phyloP scores from a whole-genome alignment of 35 echinoderm and acorn worm species.

The Holothuria glaberrima region DNA sequence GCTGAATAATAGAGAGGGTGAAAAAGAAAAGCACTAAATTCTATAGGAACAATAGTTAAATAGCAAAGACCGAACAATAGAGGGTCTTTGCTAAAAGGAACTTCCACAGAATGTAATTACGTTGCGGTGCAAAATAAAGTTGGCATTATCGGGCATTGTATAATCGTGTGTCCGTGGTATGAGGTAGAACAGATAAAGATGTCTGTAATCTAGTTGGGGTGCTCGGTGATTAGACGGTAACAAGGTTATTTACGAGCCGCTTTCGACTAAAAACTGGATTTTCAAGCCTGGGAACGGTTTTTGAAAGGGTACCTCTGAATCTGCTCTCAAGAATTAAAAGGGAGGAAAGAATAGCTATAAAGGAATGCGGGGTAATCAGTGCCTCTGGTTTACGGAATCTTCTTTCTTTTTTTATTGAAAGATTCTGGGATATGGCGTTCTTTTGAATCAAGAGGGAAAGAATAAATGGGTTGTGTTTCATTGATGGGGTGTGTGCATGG shows the following conservation, averaged over 20 bases:
- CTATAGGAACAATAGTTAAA: slow-evolving; percentile 45
- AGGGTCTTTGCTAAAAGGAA: slow-evolving; percentile 49
- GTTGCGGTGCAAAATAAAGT: slow-evolving; percentile 28
- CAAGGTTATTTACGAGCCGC: slow-evolving; percentile 33
- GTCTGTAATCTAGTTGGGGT: slow-evolving; percentile 6
- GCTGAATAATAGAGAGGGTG: slow-evolving; percentile 33
- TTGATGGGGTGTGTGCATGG: too few relatives aligned
- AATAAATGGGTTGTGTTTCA: too few relatives aligned
- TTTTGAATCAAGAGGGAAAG: too few relatives aligned
- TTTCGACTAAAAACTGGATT: slow-evolving; percentile 26
- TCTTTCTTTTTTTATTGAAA: too few relatives aligned
- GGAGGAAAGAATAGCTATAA: slow-evolving; percentile 3
- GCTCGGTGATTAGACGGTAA: not conserved
- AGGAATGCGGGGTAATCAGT: slow-evolving; percentile 18
- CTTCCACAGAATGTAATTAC: slow-evolving; percentile 52
- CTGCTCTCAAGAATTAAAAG: not conserved
- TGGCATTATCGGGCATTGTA: slow-evolving; percentile 7
- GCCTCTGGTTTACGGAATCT: too few relatives aligned
- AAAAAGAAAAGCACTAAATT: slow-evolving; percentile 43
- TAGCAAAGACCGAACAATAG: slow-evolving; percentile 44
- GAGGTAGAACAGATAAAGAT: not conserved
- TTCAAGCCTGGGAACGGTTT: not conserved
- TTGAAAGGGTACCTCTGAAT: not conserved
- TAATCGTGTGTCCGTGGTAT: not conserved
- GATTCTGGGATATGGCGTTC: too few relatives aligned